phyloP scores from a whole-genome alignment of 1,140 invertebrate genomes.

The Drosophila willistoni region DNA sequence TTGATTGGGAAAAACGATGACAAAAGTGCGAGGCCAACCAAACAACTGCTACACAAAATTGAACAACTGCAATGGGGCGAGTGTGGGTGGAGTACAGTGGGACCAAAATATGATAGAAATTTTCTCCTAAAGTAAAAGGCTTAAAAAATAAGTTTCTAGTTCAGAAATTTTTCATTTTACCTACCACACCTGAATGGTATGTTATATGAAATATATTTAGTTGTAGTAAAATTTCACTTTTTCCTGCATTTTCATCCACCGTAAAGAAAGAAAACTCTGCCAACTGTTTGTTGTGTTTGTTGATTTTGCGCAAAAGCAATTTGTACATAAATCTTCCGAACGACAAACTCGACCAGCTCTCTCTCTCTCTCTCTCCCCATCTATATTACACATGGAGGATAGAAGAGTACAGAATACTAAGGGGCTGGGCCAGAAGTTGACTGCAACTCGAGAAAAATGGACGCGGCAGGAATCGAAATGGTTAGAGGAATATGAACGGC shows the following conservation, averaged over 20 bases:
- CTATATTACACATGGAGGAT: background rate
- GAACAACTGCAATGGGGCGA: conserved; percentile 39
- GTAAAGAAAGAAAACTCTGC: conserved; percentile 7
- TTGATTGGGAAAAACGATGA: conserved; percentile 73
- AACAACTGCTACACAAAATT: conserved; percentile 45
- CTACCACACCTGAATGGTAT: too few relatives aligned
- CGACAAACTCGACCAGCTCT: conserved; percentile 64
- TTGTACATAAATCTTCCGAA: conserved; percentile 75
- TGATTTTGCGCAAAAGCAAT: conserved; percentile 80
- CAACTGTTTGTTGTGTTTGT: conserved; percentile 56
- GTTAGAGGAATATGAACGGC: conserved; percentile 34
- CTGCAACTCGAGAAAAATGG: conserved; percentile 54
- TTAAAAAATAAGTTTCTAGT: too few relatives aligned
- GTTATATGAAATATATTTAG: too few relatives aligned
- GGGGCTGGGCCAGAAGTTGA: background rate
- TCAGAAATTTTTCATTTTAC: too few relatives aligned
- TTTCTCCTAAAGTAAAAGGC: background rate
- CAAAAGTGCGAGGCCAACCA: conserved; percentile 49
- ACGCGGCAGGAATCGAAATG: conserved; percentile 50
- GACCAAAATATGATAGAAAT: background rate
- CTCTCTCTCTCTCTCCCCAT: conserved; percentile 37
- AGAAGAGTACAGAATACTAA: background rate
- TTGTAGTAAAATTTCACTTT: background rate
- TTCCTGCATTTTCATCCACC: conserved; percentile 27
- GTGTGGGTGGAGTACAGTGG: conserved; percentile 9